Base-by-base conservation (phyloP, 1,140 invertebrate genomes). In the Adelges cooleyi region DNA sequence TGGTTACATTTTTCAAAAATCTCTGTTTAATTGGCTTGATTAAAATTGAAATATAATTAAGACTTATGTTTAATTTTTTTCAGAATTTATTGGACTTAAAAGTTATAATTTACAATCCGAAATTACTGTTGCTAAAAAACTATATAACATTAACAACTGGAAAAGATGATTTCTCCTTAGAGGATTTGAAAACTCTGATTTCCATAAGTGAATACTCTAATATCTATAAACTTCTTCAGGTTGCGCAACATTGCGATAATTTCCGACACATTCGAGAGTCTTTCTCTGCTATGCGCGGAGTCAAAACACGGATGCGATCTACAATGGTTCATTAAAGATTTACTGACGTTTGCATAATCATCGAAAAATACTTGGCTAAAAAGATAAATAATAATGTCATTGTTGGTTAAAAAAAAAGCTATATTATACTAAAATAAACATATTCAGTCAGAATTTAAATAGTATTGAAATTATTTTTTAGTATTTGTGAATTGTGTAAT, bases 141-240 rank as follows among this genome's bases (percentile, higher is more conserved):
- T 50, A 50, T 4, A 13, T 15, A 25, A 25, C 22, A 48, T 48
- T 48, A 48, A 48, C 20, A 48, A 48, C 46, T 46, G 44, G 44
- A 46, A 46, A 46, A 46, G 20, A 50, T 50, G 48, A 50, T 50
- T n/a, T 27, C 13, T 51, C 5, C 49, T 51, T 51, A 51, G 49
- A 51, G 23, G 49, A 51, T 51, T 29, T 29, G 15, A 51, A 51
- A 27, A 51, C 49, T 5, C 13, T 0, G n/a, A 51, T 51, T 51
- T 11, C 17, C 8, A 1, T 17, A 27, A 51, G 18, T 51, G 25
- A 17, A 5, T 51, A 50, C 23, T 25, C 48, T 25, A 50, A 50
- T 50, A 6, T 50, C 3, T 49, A 49, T 3, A 23, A 49, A 49
- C 46, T 49, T 49, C 46, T 49, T 23, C 9, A 49, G 46, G 46